Evolutionary conservation across 2,113 vertebrate species (phyloP), one percentile per base, ranked within the genome.

Genomic region (Ctenomys sociabilis): DNA sequence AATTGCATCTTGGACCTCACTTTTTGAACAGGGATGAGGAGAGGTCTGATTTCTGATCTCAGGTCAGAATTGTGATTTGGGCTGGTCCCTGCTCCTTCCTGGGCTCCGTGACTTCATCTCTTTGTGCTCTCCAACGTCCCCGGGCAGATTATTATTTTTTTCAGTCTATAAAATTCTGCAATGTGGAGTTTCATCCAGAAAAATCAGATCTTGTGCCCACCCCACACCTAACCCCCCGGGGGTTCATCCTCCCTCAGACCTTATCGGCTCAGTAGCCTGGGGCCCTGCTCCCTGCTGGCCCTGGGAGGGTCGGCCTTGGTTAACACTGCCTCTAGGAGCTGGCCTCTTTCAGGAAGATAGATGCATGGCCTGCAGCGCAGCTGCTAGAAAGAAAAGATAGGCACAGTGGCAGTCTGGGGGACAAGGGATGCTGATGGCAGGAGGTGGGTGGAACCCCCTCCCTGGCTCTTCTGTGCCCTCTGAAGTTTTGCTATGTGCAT

Each of bases 271-370:
- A 9, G 19, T 32, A 30, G 40, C 26, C 30, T 0, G 6, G 22
- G 66, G n/a, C 43, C 88, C 73, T 32, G 73, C 30, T 72, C 84
- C 4, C n/a, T 32, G 21, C 40, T 22, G 10, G 70, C 35, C 61
- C 37, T 1, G 0, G 26, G 52, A 88, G 43, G 26, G 0, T 1
- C 37, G 9, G n/a, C 75, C 1, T 2, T 12, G 63, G 9, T 59
- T 26, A 21, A 30, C 28, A 8, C 43, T 32, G 75, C 63, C 87
- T 91, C 54, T 10, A 59, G 70, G 54, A 40, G 40, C 54, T 24
- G 4, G 0, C 35, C 7, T 45, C 59, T 61, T 24, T 78, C 4
- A 1, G 88, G 82, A 77, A 70, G 52, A 57, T 3, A 7, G 40
- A n/a, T 12, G 0, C 13, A 0, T 3, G 54, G 49, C 68, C 70